A percentile compares a stretch with the other conserved stretches of the same genome.
Conservation (phyloP, 2,888 invertebrate species). For the Heteromurus nitidus region DNA sequence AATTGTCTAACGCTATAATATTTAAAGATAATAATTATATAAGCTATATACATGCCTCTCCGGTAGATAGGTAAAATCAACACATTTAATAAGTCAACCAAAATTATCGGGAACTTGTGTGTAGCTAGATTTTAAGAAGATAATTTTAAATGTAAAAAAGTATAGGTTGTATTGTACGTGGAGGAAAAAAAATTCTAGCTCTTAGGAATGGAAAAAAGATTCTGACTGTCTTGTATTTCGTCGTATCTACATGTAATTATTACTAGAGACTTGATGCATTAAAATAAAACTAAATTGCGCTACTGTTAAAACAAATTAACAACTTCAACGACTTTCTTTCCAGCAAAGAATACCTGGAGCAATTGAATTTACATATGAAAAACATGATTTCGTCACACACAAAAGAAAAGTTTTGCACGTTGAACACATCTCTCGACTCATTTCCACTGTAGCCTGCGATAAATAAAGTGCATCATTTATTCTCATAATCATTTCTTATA, state of each 20-base stretch:
- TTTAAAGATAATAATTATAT: not conserved
- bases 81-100: not conserved
- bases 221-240: constrained; percentile 64
- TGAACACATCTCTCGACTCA: not conserved
- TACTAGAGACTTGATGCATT: constrained; percentile 34
- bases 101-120: not conserved
- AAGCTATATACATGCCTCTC: no score
- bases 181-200: not conserved
- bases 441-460: not conserved
- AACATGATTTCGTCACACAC: not conserved
- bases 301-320: constrained; percentile 41
- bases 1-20: not conserved
- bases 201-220: constrained; percentile 46
- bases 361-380: not conserved
- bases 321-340: not conserved
- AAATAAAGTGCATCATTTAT: constrained; percentile 29
- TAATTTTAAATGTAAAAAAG: not conserved
- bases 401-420: constrained; percentile 10
- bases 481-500: constrained; percentile 3
- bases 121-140: constrained; percentile 20
- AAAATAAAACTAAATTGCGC: constrained; percentile 55
- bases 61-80: constrained; percentile 25
- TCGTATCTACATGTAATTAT: constrained; percentile 41
- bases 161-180: not conserved
- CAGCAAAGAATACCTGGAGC: not conserved